phyloP scores from a whole-genome alignment of 2,888 invertebrate genomes.

The Onthophagus sagittarius region DNA sequence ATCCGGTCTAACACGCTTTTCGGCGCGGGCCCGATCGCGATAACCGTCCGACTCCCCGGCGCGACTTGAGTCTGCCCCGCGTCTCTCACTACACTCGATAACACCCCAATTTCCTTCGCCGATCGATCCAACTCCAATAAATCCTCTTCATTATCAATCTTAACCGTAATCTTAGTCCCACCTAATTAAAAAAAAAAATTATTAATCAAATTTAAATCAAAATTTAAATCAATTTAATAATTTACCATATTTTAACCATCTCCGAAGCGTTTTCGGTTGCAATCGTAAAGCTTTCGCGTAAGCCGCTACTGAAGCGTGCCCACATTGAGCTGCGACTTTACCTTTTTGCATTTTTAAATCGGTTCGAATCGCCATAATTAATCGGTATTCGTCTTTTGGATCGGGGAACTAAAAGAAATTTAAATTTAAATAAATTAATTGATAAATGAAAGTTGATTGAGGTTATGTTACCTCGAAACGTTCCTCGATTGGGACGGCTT shows the following conservation, averaged over 20 bases:
- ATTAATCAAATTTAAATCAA: not conserved
- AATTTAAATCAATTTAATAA: not conserved
- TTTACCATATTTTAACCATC: constrained; percentile 50
- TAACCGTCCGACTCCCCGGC: constrained; percentile 82
- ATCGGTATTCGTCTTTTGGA: constrained; percentile 62
- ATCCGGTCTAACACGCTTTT: constrained; percentile 72
- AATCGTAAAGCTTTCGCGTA: constrained; percentile 66
- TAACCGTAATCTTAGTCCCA: constrained; percentile 85
- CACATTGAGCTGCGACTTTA: constrained; percentile 90
- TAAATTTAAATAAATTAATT: constrained; percentile 1
- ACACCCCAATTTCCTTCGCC: constrained; percentile 67
- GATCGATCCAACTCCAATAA: constrained; percentile 64
- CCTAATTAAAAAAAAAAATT: constrained; percentile 43
- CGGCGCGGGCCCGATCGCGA: constrained; percentile 90
- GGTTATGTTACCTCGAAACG: constrained; percentile 38
- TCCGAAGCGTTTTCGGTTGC: constrained; percentile 58
- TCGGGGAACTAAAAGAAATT: constrained; percentile 36
- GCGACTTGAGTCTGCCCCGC: constrained; percentile 93
- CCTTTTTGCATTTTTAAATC: constrained; percentile 95
- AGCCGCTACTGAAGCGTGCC: constrained; percentile 89
- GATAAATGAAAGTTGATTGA: not conserved
- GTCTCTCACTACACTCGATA: constrained; percentile 75
- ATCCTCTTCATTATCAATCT: constrained; percentile 72
- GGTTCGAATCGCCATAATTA: constrained; percentile 82
- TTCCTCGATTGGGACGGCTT: constrained; percentile 36